Conservation (phyloP, 2,113 vertebrate genomes). For the Cheirogaleus medius region DNA sequence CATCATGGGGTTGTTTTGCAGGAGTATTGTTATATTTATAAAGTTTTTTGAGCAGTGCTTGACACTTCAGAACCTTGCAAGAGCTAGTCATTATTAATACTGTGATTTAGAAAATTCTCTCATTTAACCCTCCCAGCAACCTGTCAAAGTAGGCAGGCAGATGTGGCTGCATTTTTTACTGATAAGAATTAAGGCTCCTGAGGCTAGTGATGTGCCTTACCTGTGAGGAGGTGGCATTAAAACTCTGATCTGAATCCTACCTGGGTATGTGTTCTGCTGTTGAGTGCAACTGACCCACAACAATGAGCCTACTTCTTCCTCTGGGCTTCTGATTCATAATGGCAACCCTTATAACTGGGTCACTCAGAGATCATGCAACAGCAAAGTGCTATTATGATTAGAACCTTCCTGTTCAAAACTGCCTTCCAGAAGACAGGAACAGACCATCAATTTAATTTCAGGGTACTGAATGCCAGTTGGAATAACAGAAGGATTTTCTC, state of each 20-base stretch:
- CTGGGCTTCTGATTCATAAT: neutral
- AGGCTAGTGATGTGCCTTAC: neutral
- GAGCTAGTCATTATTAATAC: neutral
- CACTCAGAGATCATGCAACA: neutral
- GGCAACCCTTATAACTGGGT: neutral
- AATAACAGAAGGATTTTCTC: conserved; percentile 32
- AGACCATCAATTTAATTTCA: conserved; percentile 18
- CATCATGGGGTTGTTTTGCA: neutral
- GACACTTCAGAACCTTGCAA: neutral
- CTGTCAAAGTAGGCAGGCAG: neutral
- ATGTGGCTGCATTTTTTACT: neutral
- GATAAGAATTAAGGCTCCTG: neutral
- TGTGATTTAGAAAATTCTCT: neutral
- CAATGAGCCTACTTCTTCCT: neutral
- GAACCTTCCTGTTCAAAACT: conserved; percentile 31
- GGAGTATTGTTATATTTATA: neutral
- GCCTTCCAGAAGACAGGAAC: neutral
- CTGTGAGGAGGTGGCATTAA: neutral
- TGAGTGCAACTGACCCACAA: neutral
- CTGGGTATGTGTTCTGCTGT: neutral
- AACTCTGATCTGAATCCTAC: neutral
- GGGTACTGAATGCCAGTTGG: neutral
- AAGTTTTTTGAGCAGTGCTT: neutral
- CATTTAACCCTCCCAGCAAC: neutral
- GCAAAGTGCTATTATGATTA: neutral